Evolutionary conservation across 1,140 invertebrate species (phyloP).

Genomic region (Heliothis virescens): DNA sequence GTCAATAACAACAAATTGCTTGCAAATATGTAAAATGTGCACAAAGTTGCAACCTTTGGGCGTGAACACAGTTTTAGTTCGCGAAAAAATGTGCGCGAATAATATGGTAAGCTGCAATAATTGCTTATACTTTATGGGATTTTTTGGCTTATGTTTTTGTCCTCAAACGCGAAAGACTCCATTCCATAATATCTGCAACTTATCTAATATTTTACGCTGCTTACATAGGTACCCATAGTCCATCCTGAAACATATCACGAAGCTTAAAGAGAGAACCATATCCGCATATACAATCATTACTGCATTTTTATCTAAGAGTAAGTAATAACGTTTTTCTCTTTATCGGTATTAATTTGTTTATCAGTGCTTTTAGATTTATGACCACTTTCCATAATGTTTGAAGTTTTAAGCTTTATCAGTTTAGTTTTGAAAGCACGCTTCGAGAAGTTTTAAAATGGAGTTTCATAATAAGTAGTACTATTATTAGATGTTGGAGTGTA

Average conservation of each 20-base stretch:
- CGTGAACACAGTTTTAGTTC: no score
- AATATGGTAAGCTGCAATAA: no score
- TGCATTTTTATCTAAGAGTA: constrained; percentile 22
- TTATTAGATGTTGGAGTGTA: neutral
- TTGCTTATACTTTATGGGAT: no score
- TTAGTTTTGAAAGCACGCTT: constrained; percentile 9
- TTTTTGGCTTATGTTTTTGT: neutral
- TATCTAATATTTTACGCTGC: no score
- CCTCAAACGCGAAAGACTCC: neutral
- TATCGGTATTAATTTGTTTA: constrained; percentile 57
- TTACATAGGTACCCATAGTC: no score
- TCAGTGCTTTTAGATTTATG: constrained; percentile 28
- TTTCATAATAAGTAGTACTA: neutral
- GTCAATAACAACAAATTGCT: no score
- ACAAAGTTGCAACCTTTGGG: no score
- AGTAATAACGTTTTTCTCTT: constrained; percentile 39
- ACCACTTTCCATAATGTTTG: constrained; percentile 21
- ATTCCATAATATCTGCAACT: no score
- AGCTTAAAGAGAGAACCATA: neutral
- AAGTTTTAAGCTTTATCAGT: constrained; percentile 10
- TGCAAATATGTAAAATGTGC: no score
- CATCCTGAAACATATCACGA: no score
- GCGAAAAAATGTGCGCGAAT: no score
- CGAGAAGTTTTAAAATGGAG: neutral
- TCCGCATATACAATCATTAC: neutral